These are phyloP conservation scores for Hemaris fuciformis DNA, from an alignment of 2,888 invertebrate genomes.

Conservation along the genomic window DNA sequence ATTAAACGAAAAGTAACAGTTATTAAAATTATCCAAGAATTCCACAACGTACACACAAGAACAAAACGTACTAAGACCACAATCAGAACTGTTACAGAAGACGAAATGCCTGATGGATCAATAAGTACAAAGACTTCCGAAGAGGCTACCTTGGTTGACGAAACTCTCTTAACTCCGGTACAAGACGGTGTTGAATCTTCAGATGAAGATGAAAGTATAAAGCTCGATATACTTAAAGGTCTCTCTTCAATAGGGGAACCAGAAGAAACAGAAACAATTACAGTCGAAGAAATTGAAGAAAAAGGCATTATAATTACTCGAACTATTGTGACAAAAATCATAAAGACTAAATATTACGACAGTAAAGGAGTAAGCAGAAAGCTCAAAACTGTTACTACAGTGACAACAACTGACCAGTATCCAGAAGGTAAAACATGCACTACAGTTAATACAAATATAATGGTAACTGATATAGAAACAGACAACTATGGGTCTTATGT, in stretches of 20 bases:
- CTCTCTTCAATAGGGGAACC: constrained; percentile 36
- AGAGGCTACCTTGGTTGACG: constrained; percentile 57
- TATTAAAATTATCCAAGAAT: constrained; percentile 51
- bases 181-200: constrained; percentile 13
- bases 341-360: constrained; percentile 43
- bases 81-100: constrained; percentile 58
- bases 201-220: constrained; percentile 18
- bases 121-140: constrained; percentile 62
- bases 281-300: constrained; percentile 37
- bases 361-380: constrained; percentile 36
- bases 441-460: constrained; percentile 33
- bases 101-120: constrained; percentile 67
- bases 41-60: constrained; percentile 36
- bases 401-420: constrained; percentile 43
- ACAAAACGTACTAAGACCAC: constrained; percentile 57
- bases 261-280: constrained; percentile 33
- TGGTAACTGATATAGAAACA: constrained; percentile 21
- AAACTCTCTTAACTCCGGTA: constrained; percentile 28
- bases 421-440: constrained; percentile 43
- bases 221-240: constrained; percentile 23
- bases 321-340: constrained; percentile 34
- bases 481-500: neutral
- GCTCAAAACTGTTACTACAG: constrained; percentile 49
- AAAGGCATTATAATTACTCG: constrained; percentile 32
- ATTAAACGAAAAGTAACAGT: constrained; percentile 56